Base-by-base conservation (phyloP, 2,113 vertebrate genomes). In the Sander vitreus region DNA sequence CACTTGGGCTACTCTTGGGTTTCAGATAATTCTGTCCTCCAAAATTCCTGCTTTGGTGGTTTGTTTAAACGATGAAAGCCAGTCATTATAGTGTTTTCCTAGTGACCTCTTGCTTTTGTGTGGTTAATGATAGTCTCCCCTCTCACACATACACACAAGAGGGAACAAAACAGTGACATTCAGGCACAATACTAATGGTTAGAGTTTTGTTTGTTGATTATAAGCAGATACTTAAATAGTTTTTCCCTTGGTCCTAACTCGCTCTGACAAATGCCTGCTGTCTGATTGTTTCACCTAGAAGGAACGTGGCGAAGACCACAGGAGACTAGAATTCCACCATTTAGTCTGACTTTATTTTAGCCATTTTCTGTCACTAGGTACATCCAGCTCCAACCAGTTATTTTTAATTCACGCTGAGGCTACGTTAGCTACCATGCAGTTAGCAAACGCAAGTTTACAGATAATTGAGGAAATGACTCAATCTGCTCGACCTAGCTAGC, bases 181-280 rank as follows among this genome's bases (percentile, higher is more conserved):
- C 4, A 14, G 39, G 47, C 18, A 0, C 66, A 3, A 2, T 53
- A 16, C 15, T 16, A 23, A 63, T 47, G 54, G 58, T 27, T 33
- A 2, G 0, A 8, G 59, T 16, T 73, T n/a, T 51, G 21, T 68
- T 67, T 60, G 23, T 53, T 60, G 54, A 55, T 54, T 25, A 59
- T 47, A 33, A 65, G 58, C 30, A 53, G 8, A 54, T 30, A 25
- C 30, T 73, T 53, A 6, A 6, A 21, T 62, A 27, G 33, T 18
- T 65, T 58, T 77, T 6, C 23, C n/a, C 55, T n/a, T 21, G 33
- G 23, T 39, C 65, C 58, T 54, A 25, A 59, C 66, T 60, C 13
- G 0, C 19, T 59, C 16, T 78, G 77, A 80, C 68, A 76, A 59
- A 64, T 73, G 27, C 36, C 36, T 67, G 36, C 60, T 57, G 55